phyloP scores from a whole-genome alignment of 2,797 vertebrate species.

The Enteromius unitaeniatus region DNA sequence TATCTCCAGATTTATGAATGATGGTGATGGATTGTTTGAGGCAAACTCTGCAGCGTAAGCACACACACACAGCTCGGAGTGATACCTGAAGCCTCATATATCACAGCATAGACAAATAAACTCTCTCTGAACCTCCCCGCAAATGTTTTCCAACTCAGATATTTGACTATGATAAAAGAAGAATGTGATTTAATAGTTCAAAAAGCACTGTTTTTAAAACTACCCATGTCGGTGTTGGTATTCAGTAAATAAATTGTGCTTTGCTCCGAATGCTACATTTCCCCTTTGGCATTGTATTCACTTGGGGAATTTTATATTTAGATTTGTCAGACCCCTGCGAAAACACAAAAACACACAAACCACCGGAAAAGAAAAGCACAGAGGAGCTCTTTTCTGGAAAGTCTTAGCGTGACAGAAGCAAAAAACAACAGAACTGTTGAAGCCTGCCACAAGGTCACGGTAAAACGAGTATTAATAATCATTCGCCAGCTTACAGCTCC shows the following conservation, averaged over 20 bases:
- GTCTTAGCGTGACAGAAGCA: slow-evolving; percentile 1
- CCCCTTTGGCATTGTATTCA: not conserved
- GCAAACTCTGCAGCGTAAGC: slow-evolving; percentile 71
- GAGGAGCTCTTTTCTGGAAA: slow-evolving; percentile 17
- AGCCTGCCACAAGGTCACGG: slow-evolving; percentile 76
- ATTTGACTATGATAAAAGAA: slow-evolving; percentile 9
- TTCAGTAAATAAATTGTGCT: slow-evolving; percentile 4
- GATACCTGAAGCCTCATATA: slow-evolving; percentile 24
- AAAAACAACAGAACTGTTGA: slow-evolving; percentile 54
- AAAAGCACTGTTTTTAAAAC: slow-evolving; percentile 7
- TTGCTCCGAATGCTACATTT: slow-evolving; percentile 11
- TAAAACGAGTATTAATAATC: slow-evolving; percentile 69
- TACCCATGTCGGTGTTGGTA: not conserved
- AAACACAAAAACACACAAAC: not conserved
- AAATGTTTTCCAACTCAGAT: slow-evolving; percentile 22
- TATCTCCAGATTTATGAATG: slow-evolving; percentile 75
- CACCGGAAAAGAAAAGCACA: not conserved
- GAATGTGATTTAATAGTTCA: slow-evolving; percentile 14
- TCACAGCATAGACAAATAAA: slow-evolving; percentile 25
- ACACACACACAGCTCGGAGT: slow-evolving; percentile 19
- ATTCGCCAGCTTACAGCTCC: slow-evolving; percentile 72
- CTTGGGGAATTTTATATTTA: slow-evolving; percentile 21
- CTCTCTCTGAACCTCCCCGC: not conserved
- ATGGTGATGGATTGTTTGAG: slow-evolving; percentile 68
- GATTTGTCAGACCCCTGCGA: not conserved